These are phyloP conservation scores for Trichosurus vulpecula DNA, from an alignment of 2,797 vertebrate species.

Conservation along the genomic window DNA sequence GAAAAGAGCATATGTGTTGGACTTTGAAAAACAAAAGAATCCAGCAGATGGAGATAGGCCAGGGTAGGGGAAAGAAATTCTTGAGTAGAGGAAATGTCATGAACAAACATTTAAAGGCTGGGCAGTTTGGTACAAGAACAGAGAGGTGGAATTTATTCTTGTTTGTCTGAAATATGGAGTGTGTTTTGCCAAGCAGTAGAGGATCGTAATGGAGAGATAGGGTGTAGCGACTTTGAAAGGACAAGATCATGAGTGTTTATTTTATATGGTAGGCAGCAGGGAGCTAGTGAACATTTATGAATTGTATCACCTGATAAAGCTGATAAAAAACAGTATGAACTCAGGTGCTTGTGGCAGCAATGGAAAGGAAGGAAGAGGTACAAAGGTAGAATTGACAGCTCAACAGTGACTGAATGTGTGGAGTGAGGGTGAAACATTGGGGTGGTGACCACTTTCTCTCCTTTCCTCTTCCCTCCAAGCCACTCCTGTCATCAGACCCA, in stretches of 20 bases:
- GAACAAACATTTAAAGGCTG: not conserved
- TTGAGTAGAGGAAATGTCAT: not conserved
- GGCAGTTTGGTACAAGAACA: not conserved
- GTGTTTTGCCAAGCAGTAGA: no score
- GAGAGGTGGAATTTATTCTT: not conserved
- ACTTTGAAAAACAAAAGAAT: not conserved
- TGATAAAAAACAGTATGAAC: not conserved
- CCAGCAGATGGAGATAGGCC: not conserved
- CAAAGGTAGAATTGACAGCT: not conserved
- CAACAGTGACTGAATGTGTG: no score
- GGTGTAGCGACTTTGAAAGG: not conserved
- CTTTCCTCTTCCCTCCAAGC: not conserved
- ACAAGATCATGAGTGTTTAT: not conserved
- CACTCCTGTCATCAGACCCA: not conserved
- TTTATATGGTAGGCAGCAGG: not conserved
- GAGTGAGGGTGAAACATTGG: not conserved
- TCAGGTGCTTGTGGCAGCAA: not conserved
- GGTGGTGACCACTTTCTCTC: not conserved
- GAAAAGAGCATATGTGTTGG: not conserved
- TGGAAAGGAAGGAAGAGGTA: not conserved
- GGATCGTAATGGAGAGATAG: no score
- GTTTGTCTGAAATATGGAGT: not conserved
- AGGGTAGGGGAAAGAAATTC: not conserved
- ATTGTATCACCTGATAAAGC: not conserved
- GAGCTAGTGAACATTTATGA: not conserved